Base-by-base conservation (phyloP, 2,113 vertebrate genomes). In the Motacilla tschutschensis region DNA sequence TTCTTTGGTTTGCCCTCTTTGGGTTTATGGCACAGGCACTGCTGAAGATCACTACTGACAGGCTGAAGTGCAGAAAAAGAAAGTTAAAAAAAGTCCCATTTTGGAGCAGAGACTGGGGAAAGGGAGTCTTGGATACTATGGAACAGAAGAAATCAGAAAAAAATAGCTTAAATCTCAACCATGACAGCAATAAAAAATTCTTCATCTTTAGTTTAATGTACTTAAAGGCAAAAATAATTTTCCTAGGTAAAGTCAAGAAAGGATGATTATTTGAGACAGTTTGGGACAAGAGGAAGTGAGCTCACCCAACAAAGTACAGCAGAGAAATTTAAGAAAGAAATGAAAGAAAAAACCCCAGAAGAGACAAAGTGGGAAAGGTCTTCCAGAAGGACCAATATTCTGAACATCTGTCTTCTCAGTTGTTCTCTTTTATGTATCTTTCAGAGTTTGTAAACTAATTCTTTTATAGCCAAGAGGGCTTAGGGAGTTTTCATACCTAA, bases 221-320 rank as follows among this genome's bases (percentile, higher is more conserved):
- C 0, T 35, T 46, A 48, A 83, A 73, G 9, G 10, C 4, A 73
- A 81, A 87, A 73, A 10, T n/a, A 10, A 29, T 55, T 65, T 72
- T 48, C 31, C 38, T 12, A 11, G 22, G 1, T 44, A 33, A 86
- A 83, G 21, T 67, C 31, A 50, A 65, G 48, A 41, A 40, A n/a
- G 0, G 0, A 8, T 10, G 2, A 6, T n/a, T 63, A 47, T 38
- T 78, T 66, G 33, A 55, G 25, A 79, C 7, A 51, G 25, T 10
- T 17, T 63, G 31, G 35, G 9, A 22, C 0, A 4, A 41, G 40
- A 73, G 29, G 24, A 80, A 53, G 14, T 14, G 5, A 85, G 24
- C 5, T 83, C 41, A 51, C n/a, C 8, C 46, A 41, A 21, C 0
- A 3, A 71, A 70, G 8, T 70, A 33, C 7, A 74, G 31, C 16